Base-by-base conservation (phyloP, 2,888 invertebrate genomes). In the Napeogenes inachia region DNA sequence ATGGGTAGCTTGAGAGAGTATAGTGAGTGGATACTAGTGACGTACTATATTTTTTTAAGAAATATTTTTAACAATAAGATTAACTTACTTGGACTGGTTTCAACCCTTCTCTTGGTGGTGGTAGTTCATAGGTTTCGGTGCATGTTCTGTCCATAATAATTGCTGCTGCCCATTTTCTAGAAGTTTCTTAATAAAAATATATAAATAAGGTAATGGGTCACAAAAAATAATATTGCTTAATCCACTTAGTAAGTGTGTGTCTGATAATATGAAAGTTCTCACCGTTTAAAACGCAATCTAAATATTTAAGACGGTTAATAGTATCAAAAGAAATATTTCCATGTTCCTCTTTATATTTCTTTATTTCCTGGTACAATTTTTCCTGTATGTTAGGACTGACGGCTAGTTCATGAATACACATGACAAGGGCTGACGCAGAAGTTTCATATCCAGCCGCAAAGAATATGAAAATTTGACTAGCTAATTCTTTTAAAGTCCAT, bases 121-220 rank as follows among this genome's bases (percentile, higher is more conserved):
- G 87, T 2, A 92, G 70, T 13, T 85, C 82, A 64, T 88, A 92
- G 0, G 79, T 70, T 62, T 91, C 91, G 0, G 80, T 80, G 66
- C 92, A 92, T 2, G 81, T 68, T 61, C 93, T 80, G 70, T 93
- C 93, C 69, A 88, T 70, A 0, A 89, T 66, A 0, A 87, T 66
- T 1, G 85, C 87, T 1, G 89, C 83, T 0, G 91, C 81, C 89
- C 92, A 92, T 68, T 84, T 88, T 61, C 92, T 81, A 13, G 91
- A 71, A 0, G 89, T 84, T 76, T 92, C 92, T 84, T 59, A 45
- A 76, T 75, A 50, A 50, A 54, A 54, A 32, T n/a, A 33, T 33
- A 30, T 42, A 12, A 47, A 54, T 47, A 45, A 53, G n/a, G 46
- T 30, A 42, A 42, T 6, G 35, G 6, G 5, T 10, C 10, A 42